Evolutionary conservation across 2,888 invertebrate species (phyloP).

Genomic region (Fragum fragum): DNA sequence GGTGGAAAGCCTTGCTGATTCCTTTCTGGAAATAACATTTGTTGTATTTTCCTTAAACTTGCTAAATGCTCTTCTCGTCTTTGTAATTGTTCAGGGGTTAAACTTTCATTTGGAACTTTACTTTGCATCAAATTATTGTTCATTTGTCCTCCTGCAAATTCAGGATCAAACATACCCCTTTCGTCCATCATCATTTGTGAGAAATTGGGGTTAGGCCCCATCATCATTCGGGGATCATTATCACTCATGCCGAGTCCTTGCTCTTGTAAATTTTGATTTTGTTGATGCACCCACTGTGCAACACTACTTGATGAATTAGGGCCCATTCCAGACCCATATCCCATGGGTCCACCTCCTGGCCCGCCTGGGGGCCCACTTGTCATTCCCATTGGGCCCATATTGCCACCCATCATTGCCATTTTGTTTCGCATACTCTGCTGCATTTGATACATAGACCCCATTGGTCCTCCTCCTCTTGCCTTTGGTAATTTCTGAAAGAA

Average conservation of each 20-base stretch:
- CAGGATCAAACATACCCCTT: slow-evolving; percentile 69
- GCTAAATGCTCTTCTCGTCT: slow-evolving; percentile 97
- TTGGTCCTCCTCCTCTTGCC: slow-evolving; percentile 86
- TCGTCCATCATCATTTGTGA: slow-evolving; percentile 75
- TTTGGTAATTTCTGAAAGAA: slow-evolving; percentile 95
- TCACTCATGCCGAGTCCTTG: slow-evolving; percentile 70
- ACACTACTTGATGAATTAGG: slow-evolving; percentile 77
- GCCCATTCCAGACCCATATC: slow-evolving; percentile 58
- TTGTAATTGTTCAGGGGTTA: slow-evolving; percentile 98
- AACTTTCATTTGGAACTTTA: slow-evolving; percentile 91
- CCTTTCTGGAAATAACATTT: slow-evolving; percentile 94
- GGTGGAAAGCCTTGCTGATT: slow-evolving; percentile 70
- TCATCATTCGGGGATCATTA: slow-evolving; percentile 70
- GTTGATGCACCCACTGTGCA: slow-evolving; percentile 85
- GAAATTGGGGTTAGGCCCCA: slow-evolving; percentile 70
- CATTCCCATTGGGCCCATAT: slow-evolving; percentile 76
- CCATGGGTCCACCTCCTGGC: slow-evolving; percentile 71
- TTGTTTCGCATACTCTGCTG: slow-evolving; percentile 65
- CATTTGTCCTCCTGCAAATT: slow-evolving; percentile 66
- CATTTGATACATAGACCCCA: slow-evolving; percentile 68
- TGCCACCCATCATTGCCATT: slow-evolving; percentile 63
- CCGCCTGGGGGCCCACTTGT: slow-evolving; percentile 70
- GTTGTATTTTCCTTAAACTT: slow-evolving; percentile 96
- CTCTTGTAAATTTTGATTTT: slow-evolving; percentile 82
- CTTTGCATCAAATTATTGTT: slow-evolving; percentile 81